A percentile compares a stretch with the other conserved stretches of the same genome.
phyloP scores from a whole-genome alignment of 2,113 vertebrate species.

The Ceratotherium simum region DNA sequence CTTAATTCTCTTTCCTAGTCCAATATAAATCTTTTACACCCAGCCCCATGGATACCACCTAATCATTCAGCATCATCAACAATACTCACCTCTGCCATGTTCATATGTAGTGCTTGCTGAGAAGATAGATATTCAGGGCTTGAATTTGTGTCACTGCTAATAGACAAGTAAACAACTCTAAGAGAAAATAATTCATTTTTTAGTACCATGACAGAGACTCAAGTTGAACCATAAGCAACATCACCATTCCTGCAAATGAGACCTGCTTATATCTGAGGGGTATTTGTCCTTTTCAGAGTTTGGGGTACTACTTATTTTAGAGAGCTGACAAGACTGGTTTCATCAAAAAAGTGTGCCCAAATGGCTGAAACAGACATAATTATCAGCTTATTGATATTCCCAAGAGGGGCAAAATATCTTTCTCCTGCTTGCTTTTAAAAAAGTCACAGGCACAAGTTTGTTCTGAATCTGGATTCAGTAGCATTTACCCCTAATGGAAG shows the following conservation, averaged over 20 bases:
- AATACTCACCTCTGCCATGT: neutral
- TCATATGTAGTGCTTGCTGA: neutral
- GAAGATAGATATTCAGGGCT: slow-evolving; percentile 9
- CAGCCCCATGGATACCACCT: neutral
- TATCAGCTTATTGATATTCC: slow-evolving; percentile 5
- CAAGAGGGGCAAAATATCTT: neutral
- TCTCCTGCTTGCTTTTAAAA: neutral
- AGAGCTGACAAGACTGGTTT: neutral
- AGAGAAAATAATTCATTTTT: slow-evolving; percentile 31
- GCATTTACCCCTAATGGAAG: neutral
- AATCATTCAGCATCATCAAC: neutral
- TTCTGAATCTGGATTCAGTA: neutral
- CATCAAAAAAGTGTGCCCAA: neutral
- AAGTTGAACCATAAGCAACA: neutral
- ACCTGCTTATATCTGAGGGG: neutral
- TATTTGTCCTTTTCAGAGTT: slow-evolving; percentile 16
- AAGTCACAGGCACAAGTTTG: neutral
- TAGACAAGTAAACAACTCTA: neutral
- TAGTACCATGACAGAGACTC: neutral
- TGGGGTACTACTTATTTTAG: neutral
- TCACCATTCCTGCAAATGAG: neutral
- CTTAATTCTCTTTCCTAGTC: neutral
- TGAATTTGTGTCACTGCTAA: slow-evolving; percentile 40
- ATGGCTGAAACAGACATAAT: too few relatives aligned
- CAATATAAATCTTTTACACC: neutral